Evolutionary conservation across 1,140 invertebrate genomes (phyloP), one percentile per base, ranked within the genome.

Genomic region (Diploscapter pachys): DNA sequence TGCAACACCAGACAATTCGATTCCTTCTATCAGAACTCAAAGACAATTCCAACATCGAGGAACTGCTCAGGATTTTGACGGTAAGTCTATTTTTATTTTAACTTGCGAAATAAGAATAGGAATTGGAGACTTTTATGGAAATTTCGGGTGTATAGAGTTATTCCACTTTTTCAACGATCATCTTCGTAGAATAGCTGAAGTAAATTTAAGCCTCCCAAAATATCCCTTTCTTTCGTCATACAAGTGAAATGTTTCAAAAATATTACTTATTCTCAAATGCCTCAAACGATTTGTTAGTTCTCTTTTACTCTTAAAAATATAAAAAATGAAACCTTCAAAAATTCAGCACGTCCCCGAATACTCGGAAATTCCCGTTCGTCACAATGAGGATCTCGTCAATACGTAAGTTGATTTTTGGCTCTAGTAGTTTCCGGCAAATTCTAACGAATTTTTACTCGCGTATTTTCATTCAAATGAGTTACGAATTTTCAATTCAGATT

Each of bases 341-440:
- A 82, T 85, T 52, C 79, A 88, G 88, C 91, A 94, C 86, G 91
- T 91, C 11, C 89, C 94, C 77, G 96, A 99, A 86, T 99, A 96
- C 84, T 90, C 91, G 67, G 91, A 96, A 82, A 89, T 99, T 63
- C 97, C 97, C 1, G 96, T 99, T 5, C 89, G 97, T 65, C 97
- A 99, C 86, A 99, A 99, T 87, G 97, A 99, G 88, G 96, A 99
- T 86, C 88, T 92, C 75, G 88, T 95, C 61, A 99, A 99, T 86
- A 71, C 70, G 3, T 75, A 71, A 13, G 13, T 72, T 3, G 57
- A 11, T 11, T 59, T 11, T 59, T 65, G 63, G 63, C 51, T 49
- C 49, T 72, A 53, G 31, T 50, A 63, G 50, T 6, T 48, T 63
- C 50, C 4, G 62, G 50, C 5, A 70, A 70, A 70, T 31, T 67